Base-by-base conservation (phyloP, 2,888 invertebrate genomes). In the Drosophila bunnanda region DNA sequence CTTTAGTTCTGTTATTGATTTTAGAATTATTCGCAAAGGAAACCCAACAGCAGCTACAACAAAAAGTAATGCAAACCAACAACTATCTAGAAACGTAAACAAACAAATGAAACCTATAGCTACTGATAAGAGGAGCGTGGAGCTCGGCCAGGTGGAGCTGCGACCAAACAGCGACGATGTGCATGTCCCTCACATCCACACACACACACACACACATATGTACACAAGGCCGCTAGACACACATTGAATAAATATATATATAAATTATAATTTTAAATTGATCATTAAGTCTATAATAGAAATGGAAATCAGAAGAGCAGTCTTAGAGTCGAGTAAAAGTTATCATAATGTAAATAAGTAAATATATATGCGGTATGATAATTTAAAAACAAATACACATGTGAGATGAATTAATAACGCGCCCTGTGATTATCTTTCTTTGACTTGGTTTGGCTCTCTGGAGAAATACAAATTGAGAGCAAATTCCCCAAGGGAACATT, bases 331-430 rank as follows among this genome's bases (percentile, higher is more conserved):
- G 60, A 52, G 52, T 59, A 66, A 66, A 44, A 32, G 59, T 59
- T 59, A 68, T 69, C 70, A 70, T 70, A 69, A 70, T 85, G 90
- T 90, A 90, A 86, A 90, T 90, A 90, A 89, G 86, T 89, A 90
- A 90, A 90, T 89, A 88, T 84, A 88, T 84, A 88, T 81, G 83
- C 77, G 80, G 78, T 89, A 83, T 76, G 76, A 84, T 77, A 78
- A 87, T 82, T 81, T 54, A 82, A 79, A 83, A 80, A 50, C 50
- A 57, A 68, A 66, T 44, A 53, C 28, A 44, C 17, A 43, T 56
- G 44, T 66, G 53, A 66, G 62, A 66, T 44, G 43, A 61, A 61
- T 32, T 34, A 52, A 52, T 52, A 52, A 9, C 0, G 32, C 17
- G 5, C 13, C 30, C 48, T 12, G 12, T 30, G 17, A 32, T 10